Percentiles rank a stretch among this genome's conserved stretches.
Conservation (phyloP, 2,888 invertebrate species). For the Calliopum simillimum region DNA sequence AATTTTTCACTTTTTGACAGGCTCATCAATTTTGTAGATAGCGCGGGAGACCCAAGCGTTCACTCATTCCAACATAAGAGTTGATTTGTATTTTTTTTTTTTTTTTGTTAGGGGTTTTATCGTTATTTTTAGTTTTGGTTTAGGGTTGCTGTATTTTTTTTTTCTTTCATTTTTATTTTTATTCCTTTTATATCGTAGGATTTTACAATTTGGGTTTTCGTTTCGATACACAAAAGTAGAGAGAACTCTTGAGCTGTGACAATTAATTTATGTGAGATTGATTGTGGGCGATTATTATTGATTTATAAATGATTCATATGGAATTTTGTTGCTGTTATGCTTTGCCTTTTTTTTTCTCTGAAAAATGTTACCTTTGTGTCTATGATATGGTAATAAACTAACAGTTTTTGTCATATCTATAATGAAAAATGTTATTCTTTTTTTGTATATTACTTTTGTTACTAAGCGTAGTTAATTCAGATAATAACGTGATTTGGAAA, state of each 20-base stretch:
- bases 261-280: conserved; percentile 43
- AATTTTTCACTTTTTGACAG: conserved; percentile 39
- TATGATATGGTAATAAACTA: no score
- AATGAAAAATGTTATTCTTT: no score
- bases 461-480: no score
- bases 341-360: no score
- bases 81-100: conserved; percentile 17
- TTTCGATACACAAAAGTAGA: neutral
- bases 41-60: conserved; percentile 40
- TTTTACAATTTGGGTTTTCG: neutral
- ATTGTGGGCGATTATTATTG: conserved; percentile 44
- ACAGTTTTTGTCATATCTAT: no score
- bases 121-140: conserved; percentile 22
- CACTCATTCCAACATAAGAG: neutral
- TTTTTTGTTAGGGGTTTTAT: conserved; percentile 7
- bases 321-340: neutral
- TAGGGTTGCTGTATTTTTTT: conserved; percentile 10
- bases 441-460: no score
- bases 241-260: conserved; percentile 16
- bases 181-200: neutral
- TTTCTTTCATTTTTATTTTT: neutral
- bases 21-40: conserved; percentile 53
- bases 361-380: no score
- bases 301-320: conserved; percentile 36
- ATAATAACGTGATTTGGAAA: no score